A percentile compares a stretch with the other conserved stretches of the same genome.
Conservation (phyloP, 2,888 invertebrate genomes). For the Norana najaformis region DNA sequence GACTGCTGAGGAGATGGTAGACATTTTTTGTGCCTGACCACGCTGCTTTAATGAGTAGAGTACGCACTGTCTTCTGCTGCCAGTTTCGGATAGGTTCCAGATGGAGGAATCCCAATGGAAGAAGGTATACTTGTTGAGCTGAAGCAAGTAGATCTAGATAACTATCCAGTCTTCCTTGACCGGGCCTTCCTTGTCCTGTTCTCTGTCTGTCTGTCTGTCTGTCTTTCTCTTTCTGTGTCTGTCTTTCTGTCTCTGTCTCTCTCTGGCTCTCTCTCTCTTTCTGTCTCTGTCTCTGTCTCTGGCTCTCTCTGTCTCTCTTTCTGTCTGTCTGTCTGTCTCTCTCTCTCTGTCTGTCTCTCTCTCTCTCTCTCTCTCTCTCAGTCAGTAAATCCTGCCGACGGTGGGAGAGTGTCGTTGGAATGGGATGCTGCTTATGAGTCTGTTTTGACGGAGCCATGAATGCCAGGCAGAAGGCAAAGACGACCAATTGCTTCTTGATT, state of each 20-base stretch:
- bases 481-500: constrained; percentile 2
- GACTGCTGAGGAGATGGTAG: neutral
- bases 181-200: neutral
- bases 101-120: neutral
- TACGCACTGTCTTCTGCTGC: neutral
- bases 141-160: no score
- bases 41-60: neutral
- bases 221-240: neutral
- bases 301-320: no score
- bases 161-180: no score
- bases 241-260: neutral
- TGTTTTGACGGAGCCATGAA: neutral
- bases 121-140: neutral
- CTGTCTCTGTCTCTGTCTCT: no score
- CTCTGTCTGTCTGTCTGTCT: neutral
- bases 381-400: neutral
- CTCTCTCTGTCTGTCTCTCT: neutral
- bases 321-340: neutral
- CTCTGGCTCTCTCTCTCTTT: no score
- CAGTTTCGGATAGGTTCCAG: neutral
- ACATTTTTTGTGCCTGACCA: neutral
- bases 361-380: neutral
- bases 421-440: no score
- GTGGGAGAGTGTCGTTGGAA: no score
- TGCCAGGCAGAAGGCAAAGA: neutral